Base-by-base conservation (phyloP, 2,888 invertebrate genomes). In the Trichogramma evanescens region DNA sequence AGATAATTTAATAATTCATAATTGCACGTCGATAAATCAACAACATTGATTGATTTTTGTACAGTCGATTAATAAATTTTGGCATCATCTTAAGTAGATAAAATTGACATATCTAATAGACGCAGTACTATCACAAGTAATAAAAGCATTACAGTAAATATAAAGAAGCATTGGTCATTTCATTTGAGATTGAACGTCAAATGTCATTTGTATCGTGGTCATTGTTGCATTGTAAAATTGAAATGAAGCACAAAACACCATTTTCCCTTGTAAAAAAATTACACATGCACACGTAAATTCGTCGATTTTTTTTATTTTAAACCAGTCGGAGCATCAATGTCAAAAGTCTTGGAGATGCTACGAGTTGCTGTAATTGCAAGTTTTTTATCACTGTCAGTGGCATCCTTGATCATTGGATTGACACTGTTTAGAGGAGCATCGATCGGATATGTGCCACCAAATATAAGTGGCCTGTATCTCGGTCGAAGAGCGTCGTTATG, bases 381-480 rank as follows among this genome's bases (percentile, higher is more conserved):
- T 26, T 26, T 26, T 26, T 26, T 26, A 26, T 26, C 26, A 26
- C 26, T 50, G 54, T 57, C 43, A 59, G 55, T 63, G 42, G 48
- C 57, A 51, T n/a, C 38, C 26, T 26, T 26, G 39, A 52, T 41
- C 44, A 26, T 26, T 26, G 26, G 26, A 26, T 26, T 26, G 26
- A 26, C 26, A 26, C 26, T 26, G 26, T 26, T 26, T 60, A 78
- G 68, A 3, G 91, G 91, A 71, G 84, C 83, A 75, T 92, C 92
- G 66, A 93, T 93, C 4, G 93, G 92, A 81, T 84, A 93, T 4
- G 93, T 93, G 56, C 92, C 92, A 69, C 91, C 90, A 76, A 91
- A 92, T 63, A 91, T 83, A 52, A 92, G 82, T 63, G 88, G 88
- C 72, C 85, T 86, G 72, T 82, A 85, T 13, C 68, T 52, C 10